Evolutionary conservation across 2,888 invertebrate genomes (phyloP).

Genomic region (Parasteatoda lunata): DNA sequence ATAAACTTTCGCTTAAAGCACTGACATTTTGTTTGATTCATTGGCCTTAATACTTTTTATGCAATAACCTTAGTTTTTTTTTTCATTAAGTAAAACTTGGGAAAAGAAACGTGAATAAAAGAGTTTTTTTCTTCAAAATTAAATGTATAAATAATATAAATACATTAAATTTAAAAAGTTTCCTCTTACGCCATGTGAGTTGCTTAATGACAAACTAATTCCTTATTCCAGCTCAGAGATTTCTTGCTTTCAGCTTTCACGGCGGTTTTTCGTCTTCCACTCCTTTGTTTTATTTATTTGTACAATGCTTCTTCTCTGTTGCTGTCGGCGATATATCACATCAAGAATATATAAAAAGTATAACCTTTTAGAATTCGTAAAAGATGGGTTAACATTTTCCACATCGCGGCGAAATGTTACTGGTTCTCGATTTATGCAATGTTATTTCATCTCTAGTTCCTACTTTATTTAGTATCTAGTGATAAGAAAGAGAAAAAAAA

Average conservation of each 20-base stretch:
- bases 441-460: neutral
- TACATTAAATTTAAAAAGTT: too few relatives aligned
- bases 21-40: too few relatives aligned
- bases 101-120: too few relatives aligned
- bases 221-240: slow-evolving; percentile 9
- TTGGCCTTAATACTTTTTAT: too few relatives aligned
- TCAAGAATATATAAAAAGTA: neutral
- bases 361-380: neutral
- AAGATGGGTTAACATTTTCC: slow-evolving; percentile 38
- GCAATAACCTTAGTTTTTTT: too few relatives aligned
- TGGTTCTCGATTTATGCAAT: slow-evolving; percentile 10
- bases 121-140: too few relatives aligned
- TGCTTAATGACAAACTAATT: slow-evolving; percentile 25
- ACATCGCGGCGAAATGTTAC: slow-evolving; percentile 40
- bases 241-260: slow-evolving; percentile 18
- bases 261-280: slow-evolving; percentile 18
- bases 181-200: neutral
- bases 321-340: slow-evolving; percentile 17
- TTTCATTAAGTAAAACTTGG: too few relatives aligned
- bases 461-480: neutral
- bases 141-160: too few relatives aligned
- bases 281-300: neutral
- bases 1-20: too few relatives aligned
- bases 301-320: neutral
- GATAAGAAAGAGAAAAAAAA: neutral